Base-by-base conservation (phyloP, 2,888 invertebrate species). In the Rotaria macrura region DNA sequence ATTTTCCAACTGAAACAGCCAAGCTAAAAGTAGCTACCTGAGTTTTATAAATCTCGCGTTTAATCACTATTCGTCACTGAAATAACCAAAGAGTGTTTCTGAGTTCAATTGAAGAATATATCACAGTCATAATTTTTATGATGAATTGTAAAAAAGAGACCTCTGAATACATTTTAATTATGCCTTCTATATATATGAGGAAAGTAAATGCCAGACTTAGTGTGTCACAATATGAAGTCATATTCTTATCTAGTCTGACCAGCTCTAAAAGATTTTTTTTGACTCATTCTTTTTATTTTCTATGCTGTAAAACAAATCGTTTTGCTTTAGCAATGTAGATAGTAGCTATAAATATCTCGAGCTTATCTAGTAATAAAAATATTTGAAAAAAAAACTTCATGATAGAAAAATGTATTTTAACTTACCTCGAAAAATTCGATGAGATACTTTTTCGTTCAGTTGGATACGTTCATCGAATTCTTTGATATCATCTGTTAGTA, bases 51-150 rank as follows among this genome's bases (percentile, higher is more conserved):
- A 10, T 99, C 99, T 86, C 99, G 92, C 90, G 99, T 99, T 85
- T 99, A 93, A 91, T 99, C 98, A 29, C 99, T 99, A 90, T 99
- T 99, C 0, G 99, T 99, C 79, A 98, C 97, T 20, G 96, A 96
- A 86, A 92, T 91, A 6, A 92, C 92, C 90, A 92, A 91, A 34
- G 93, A 91, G 87, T 92, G 90, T 29, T 88, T 85, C 87, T 92
- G 93, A 91, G 91, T 95, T 96, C 96, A 97, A 91, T 98, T 98
- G 91, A 94, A 94, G 65, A 99, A 92, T 85, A 98, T 94, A 87
- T 97, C 95, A 89, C 96, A 96, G 40, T 99, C 93, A 91, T 97
- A 95, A 57, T 96, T 96, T 87, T 95, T 95, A 91, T 99, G 98
- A 90, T 97, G 94, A 88, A 99, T 96, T 83, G 96, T 95, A 89